phyloP scores from a whole-genome alignment of 2,888 invertebrate species.

The Cosmia pyralina region DNA sequence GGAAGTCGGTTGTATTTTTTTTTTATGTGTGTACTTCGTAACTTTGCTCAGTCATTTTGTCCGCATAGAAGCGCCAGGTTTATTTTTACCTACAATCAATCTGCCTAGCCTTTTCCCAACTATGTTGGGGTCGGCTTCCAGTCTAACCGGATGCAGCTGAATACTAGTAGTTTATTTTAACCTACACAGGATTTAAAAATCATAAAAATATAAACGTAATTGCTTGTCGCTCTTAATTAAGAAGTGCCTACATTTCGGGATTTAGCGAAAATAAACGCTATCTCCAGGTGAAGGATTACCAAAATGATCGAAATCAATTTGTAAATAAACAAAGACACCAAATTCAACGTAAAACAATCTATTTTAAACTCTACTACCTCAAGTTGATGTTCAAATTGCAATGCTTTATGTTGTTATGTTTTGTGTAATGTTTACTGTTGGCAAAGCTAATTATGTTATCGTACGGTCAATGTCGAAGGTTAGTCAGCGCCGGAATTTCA shows the following conservation, averaged over 20 bases:
- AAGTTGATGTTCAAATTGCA: slow-evolving; percentile 20
- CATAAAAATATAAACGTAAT: slow-evolving; percentile 5
- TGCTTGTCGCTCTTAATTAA: slow-evolving; percentile 1
- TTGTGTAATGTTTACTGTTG: slow-evolving; percentile 5
- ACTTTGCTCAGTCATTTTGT: no score
- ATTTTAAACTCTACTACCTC: slow-evolving; percentile 13
- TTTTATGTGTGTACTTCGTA: no score
- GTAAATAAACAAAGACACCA: slow-evolving; percentile 20
- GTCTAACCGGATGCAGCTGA: no score
- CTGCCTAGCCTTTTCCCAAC: no score
- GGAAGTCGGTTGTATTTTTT: no score
- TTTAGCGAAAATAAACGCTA: slow-evolving; percentile 2
- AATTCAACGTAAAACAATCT: background rate
- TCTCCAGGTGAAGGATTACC: slow-evolving; percentile 35
- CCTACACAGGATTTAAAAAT: background rate
- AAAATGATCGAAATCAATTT: slow-evolving; percentile 26
- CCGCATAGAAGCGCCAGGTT: no score
- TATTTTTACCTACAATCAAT: slow-evolving; percentile 4
- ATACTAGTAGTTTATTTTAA: no score
- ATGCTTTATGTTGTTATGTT: no score
- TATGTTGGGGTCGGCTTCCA: no score
- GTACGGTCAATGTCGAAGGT: slow-evolving; percentile 12
- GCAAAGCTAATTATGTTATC: slow-evolving; percentile 28
- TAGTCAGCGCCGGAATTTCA: slow-evolving; percentile 8
- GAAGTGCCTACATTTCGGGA: slow-evolving; percentile 2